Percentiles rank a stretch among this genome's conserved stretches.
Conservation (phyloP, 2,113 vertebrate species). For the Bettongia penicillata region DNA sequence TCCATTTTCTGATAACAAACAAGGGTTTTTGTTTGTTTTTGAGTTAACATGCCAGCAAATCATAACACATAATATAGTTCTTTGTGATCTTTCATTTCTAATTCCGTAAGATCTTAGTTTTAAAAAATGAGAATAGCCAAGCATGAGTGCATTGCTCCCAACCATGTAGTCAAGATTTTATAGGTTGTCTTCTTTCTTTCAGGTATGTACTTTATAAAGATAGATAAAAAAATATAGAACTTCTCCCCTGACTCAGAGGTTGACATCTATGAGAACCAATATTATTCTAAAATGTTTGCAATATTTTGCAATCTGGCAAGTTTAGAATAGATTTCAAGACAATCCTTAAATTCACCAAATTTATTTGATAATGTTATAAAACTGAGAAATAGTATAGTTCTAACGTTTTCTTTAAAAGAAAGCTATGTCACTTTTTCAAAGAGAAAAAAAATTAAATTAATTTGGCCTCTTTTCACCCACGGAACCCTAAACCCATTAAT, state of each 20-base stretch:
- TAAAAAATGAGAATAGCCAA: not conserved
- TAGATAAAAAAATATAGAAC: not conserved
- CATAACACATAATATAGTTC: too few species aligned
- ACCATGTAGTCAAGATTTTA: not conserved
- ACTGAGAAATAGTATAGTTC: not conserved
- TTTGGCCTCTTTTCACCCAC: not conserved
- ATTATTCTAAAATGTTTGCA: constrained; percentile 41
- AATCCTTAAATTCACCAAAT: not conserved
- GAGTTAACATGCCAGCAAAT: too few species aligned
- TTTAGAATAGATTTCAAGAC: not conserved
- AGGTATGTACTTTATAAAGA: not conserved
- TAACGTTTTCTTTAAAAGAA: not conserved
- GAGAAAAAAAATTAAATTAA: not conserved
- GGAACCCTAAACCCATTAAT: not conserved
- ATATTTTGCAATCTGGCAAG: not conserved
- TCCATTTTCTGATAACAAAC: constrained; percentile 8
- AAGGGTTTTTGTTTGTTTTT: not conserved
- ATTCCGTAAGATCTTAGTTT: constrained; percentile 44
- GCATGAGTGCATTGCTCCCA: not conserved
- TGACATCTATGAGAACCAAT: not conserved
- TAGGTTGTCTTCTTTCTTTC: not conserved
- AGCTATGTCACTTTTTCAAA: not conserved
- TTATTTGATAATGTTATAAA: not conserved
- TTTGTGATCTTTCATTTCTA: not conserved
- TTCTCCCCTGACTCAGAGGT: not conserved